Percentiles rank a stretch among this genome's conserved stretches.
phyloP scores from a whole-genome alignment of 2,113 vertebrate genomes.

The Amblyornis subalaris region DNA sequence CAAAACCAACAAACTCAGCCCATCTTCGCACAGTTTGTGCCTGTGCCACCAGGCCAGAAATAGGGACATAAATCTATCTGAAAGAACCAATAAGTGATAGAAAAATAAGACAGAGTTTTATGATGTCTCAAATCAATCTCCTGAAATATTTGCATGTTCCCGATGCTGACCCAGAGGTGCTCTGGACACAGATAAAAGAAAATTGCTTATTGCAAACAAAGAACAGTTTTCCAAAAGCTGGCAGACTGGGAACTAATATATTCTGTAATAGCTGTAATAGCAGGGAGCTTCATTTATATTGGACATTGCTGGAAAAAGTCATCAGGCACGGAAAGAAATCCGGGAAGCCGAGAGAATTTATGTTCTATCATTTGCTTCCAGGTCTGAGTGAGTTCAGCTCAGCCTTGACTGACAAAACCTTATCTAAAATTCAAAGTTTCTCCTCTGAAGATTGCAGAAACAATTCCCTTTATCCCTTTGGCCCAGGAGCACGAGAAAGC shows the following conservation, averaged over 20 bases:
- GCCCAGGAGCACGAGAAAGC: background rate
- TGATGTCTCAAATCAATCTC: background rate
- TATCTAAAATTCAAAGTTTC: background rate
- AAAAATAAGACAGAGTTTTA: background rate
- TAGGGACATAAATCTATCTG: background rate
- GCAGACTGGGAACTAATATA: background rate
- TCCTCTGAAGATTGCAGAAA: background rate
- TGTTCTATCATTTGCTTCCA: background rate
- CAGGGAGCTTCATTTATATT: background rate
- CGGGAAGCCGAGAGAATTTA: background rate
- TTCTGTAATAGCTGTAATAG: slow-evolving; percentile 43
- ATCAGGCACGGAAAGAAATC: background rate
- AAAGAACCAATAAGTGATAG: background rate
- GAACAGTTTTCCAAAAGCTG: slow-evolving; percentile 24
- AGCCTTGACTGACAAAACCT: slow-evolving; percentile 12
- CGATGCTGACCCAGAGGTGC: slow-evolving; percentile 16
- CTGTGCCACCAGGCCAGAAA: background rate
- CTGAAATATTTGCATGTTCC: slow-evolving; percentile 30
- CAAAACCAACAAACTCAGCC: background rate
- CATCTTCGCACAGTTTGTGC: background rate
- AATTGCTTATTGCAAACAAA: slow-evolving; percentile 35
- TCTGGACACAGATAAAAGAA: slow-evolving; percentile 20
- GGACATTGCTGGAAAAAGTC: background rate
- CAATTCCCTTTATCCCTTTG: background rate
- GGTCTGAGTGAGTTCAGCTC: background rate